phyloP scores from a whole-genome alignment of 2,113 vertebrate genomes.

The Etheostoma spectabile region DNA sequence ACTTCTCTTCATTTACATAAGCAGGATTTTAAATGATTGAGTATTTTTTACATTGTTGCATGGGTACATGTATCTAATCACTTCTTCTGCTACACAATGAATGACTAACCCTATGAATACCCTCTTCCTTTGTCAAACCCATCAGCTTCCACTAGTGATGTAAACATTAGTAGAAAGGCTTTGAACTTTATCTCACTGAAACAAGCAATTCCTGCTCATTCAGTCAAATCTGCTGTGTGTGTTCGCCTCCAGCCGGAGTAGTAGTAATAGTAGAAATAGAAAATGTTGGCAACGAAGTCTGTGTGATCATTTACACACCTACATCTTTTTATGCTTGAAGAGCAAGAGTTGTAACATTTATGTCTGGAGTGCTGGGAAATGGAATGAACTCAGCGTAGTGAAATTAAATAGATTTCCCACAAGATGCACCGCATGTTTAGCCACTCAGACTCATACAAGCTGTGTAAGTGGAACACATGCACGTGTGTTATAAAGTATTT shows the following conservation, averaged over 20 bases:
- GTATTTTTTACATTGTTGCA: too few relatives aligned
- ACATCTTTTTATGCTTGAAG: constrained; percentile 37
- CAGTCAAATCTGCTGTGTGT: constrained; percentile 4
- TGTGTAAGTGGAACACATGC: constrained; percentile 40
- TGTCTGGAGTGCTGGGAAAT: constrained; percentile 52
- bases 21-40: too few relatives aligned
- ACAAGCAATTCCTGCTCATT: constrained; percentile 1
- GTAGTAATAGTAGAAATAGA: constrained; percentile 5
- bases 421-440: constrained; percentile 27
- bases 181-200: background rate
- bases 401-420: constrained; percentile 67
- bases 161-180: background rate
- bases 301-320: constrained; percentile 8
- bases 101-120: background rate
- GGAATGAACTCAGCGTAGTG: constrained; percentile 56
- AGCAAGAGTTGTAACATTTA: constrained; percentile 58
- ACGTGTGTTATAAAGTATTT: constrained; percentile 63
- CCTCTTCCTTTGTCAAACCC: background rate
- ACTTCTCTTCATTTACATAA: too few relatives aligned
- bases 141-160: background rate
- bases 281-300: constrained; percentile 13
- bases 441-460: constrained; percentile 15
- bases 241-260: background rate
- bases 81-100: background rate
- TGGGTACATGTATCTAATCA: too few relatives aligned